Conservation (phyloP, 2,888 invertebrate species). For the Clistopyga incitator region DNA sequence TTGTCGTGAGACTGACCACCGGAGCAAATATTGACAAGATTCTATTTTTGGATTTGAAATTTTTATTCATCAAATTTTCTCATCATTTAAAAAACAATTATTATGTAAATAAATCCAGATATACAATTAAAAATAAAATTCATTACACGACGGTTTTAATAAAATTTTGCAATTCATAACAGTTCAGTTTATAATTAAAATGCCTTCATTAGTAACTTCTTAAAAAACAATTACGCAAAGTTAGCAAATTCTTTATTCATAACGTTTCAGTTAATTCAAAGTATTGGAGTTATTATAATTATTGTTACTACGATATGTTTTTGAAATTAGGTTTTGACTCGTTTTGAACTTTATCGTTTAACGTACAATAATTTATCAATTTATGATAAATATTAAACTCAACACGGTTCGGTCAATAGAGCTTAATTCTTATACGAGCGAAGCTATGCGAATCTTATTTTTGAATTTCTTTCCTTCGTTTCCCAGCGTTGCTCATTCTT, state of each 20-base stretch:
- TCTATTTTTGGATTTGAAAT: not conserved
- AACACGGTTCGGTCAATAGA: not conserved
- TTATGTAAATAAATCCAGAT: too few species aligned
- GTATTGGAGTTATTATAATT: not conserved
- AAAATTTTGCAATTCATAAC: not conserved
- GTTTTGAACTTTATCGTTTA: not conserved
- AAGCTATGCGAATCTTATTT: slow-evolving; percentile 30
- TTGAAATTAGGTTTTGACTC: not conserved
- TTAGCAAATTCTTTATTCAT: too few species aligned
- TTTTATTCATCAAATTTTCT: not conserved
- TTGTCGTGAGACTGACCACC: slow-evolving; percentile 44
- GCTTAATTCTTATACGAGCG: not conserved
- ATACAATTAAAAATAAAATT: too few species aligned
- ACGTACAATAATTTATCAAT: not conserved
- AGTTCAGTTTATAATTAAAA: not conserved
- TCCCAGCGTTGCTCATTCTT: not conserved
- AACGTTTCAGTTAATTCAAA: too few species aligned
- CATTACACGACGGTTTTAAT: too few species aligned
- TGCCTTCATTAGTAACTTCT: not conserved
- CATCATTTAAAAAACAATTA: too few species aligned
- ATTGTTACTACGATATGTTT: not conserved
- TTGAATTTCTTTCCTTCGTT: slow-evolving; percentile 29
- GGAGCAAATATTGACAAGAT: not conserved
- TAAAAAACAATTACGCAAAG: too few species aligned
- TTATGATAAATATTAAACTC: not conserved